A percentile compares a stretch with the other conserved stretches of the same genome.
phyloP scores from a whole-genome alignment of 2,888 invertebrate genomes.

The Maniola hyperantus region DNA sequence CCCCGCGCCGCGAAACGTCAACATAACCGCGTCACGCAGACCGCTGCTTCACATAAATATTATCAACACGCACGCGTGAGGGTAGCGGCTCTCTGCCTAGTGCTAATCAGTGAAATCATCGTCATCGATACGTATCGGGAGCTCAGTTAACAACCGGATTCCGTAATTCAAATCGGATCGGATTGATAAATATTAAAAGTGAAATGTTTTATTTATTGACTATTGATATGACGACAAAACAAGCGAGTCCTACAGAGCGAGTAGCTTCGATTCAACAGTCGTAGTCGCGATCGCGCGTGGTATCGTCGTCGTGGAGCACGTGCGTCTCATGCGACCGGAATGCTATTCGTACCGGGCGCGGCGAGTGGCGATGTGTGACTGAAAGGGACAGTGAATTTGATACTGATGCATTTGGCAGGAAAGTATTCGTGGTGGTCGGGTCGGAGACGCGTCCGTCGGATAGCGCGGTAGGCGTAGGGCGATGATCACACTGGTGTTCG shows the following conservation, averaged over 20 bases:
- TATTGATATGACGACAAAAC: constrained; percentile 71
- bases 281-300: constrained; percentile 68
- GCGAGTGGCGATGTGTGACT: constrained; percentile 30
- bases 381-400: constrained; percentile 50
- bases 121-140: constrained; percentile 37
- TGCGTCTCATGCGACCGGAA: constrained; percentile 48
- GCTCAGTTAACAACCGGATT: constrained; percentile 33
- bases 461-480: constrained; percentile 61
- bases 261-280: constrained; percentile 59
- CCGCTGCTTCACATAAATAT: constrained; percentile 62
- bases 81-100: constrained; percentile 42
- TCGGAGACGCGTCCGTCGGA: constrained; percentile 59
- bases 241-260: constrained; percentile 60
- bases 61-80: constrained; percentile 59
- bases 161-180: constrained; percentile 36
- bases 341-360: constrained; percentile 25
- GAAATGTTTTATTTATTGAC: constrained; percentile 53
- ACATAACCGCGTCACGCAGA: constrained; percentile 71
- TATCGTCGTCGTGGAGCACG: constrained; percentile 55
- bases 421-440: constrained; percentile 59
- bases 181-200: constrained; percentile 45
- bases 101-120: constrained; percentile 29
- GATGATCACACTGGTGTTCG: constrained; percentile 85
- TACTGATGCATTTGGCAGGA: constrained; percentile 59
- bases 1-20: constrained; percentile 78